Conservation (phyloP, 2,888 invertebrate species). For the Stomorhina lunata region DNA sequence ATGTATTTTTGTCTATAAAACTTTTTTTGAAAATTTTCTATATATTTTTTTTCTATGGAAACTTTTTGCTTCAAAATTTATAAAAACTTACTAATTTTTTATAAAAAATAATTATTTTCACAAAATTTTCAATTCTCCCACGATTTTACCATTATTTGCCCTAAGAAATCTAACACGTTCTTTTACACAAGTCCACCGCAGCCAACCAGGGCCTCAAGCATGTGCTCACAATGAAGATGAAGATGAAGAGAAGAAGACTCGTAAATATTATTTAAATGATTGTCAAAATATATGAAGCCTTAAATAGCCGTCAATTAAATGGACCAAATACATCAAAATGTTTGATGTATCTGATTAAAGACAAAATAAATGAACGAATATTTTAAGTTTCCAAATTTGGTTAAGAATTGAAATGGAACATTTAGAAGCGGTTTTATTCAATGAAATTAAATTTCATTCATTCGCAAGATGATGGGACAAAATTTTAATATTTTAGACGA, state of each 20-base stretch:
- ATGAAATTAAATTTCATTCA: constrained; percentile 17
- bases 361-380: constrained; percentile 37
- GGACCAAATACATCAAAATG: constrained; percentile 57
- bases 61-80: no score
- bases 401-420: constrained; percentile 32
- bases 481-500: constrained; percentile 17
- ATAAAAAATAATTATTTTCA: no score
- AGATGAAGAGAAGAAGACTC: no score
- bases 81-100: no score
- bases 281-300: constrained; percentile 53
- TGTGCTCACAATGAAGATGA: no score
- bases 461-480: neutral
- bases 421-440: constrained; percentile 57
- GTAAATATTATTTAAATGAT: constrained; percentile 49
- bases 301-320: constrained; percentile 63
- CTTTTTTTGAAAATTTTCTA: no score
- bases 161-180: no score
- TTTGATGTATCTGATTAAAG: constrained; percentile 48
- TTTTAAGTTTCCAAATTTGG: constrained; percentile 23
- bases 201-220: neutral
- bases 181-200: no score
- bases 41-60: no score
- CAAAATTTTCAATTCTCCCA: no score
- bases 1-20: no score
- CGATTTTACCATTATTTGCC: no score